Conservation (phyloP, 2,797 vertebrate species). For the Coranthus polyacanthus region DNA sequence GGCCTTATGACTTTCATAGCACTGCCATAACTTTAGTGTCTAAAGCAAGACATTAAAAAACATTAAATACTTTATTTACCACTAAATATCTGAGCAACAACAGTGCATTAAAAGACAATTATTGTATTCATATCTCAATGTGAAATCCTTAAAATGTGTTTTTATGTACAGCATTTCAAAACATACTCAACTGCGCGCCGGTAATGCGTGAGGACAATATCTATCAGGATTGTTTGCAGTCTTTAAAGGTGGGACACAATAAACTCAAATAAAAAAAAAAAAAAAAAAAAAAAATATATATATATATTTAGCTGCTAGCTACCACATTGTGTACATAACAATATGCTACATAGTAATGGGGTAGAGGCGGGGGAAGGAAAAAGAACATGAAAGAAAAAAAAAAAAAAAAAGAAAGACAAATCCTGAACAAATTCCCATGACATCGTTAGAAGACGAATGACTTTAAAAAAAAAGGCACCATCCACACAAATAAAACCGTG, state of each 20-base stretch:
- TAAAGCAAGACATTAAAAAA: constrained; percentile 89
- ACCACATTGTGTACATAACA: constrained; percentile 58
- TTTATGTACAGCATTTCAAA: constrained; percentile 89
- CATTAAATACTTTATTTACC: constrained; percentile 93
- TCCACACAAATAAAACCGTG: constrained; percentile 68
- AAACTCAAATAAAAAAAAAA: neutral
- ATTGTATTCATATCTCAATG: constrained; percentile 88
- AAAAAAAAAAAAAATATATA: neutral
- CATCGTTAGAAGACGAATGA: constrained; percentile 50
- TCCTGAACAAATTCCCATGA: constrained; percentile 44
- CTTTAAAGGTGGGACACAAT: constrained; percentile 32
- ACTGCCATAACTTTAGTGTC: constrained; percentile 92
- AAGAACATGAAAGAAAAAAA: constrained; percentile 29
- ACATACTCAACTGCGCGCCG: constrained; percentile 46
- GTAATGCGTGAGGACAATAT: constrained; percentile 58
- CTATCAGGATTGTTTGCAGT: constrained; percentile 47
- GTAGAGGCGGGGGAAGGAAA: constrained; percentile 8
- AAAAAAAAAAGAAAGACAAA: constrained; percentile 7
- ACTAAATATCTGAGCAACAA: constrained; percentile 93
- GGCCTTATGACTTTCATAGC: constrained; percentile 77
- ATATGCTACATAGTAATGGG: constrained; percentile 59
- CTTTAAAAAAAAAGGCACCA: constrained; percentile 78
- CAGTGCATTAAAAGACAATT: constrained; percentile 93
- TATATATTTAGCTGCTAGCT: constrained; percentile 55
- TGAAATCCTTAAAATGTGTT: constrained; percentile 86